Evolutionary conservation across 2,888 invertebrate species (phyloP).

Genomic region (Arenicola marina): DNA sequence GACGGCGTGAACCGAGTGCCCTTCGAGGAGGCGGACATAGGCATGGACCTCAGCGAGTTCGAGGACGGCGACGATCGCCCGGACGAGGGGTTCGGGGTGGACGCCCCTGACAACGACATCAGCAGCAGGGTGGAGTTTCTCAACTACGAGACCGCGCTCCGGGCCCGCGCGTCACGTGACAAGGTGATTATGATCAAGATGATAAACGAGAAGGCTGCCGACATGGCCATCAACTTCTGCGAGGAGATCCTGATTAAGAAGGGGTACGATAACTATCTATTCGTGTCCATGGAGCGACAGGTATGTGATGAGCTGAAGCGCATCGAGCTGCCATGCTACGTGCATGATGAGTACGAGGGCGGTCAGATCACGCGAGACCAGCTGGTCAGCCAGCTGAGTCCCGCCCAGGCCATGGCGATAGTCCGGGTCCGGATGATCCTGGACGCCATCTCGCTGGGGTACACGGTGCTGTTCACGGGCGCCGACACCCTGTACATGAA

Average conservation of each 20-base stretch:
- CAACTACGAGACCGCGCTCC: too few relatives aligned
- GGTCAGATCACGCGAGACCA: not conserved
- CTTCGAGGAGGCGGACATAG: too few relatives aligned
- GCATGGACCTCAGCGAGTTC: too few relatives aligned
- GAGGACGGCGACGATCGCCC: too few relatives aligned
- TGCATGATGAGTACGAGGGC: not conserved
- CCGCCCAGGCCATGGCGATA: not conserved
- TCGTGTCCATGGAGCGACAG: not conserved
- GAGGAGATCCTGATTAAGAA: not conserved
- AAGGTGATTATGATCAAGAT: too few relatives aligned
- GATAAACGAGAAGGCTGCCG: too few relatives aligned
- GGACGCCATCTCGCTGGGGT: not conserved
- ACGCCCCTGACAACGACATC: too few relatives aligned
- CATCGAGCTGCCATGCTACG: not conserved
- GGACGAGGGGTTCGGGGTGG: too few relatives aligned
- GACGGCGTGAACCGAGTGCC: too few relatives aligned
- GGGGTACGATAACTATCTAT: not conserved
- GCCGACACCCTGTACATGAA: not conserved
- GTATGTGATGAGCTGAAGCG: not conserved
- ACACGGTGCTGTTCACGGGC: not conserved
- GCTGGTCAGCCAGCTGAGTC: not conserved
- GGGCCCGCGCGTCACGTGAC: too few relatives aligned
- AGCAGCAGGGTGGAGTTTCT: too few relatives aligned
- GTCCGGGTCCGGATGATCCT: not conserved
- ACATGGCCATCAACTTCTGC: conserved; percentile 1